Base-by-base conservation (phyloP, 2,113 vertebrate species). In the Opisthocomus hoazin region DNA sequence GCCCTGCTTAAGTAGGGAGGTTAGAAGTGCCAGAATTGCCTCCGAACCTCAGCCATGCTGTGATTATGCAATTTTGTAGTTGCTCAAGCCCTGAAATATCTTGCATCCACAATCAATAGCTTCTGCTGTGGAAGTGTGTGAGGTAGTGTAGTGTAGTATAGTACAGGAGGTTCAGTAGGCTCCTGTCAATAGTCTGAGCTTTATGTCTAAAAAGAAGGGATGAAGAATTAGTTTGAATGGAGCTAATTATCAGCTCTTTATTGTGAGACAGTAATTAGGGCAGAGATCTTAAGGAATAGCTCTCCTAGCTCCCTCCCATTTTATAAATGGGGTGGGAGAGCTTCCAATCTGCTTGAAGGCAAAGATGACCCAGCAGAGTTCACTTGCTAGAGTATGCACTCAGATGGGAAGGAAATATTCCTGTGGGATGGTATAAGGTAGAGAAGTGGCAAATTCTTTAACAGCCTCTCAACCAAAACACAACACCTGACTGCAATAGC, bases 151-250 rank as follows among this genome's bases (percentile, higher is more conserved):
- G 39, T 10, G 3, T 10, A 81, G 11, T 46, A 45, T 12, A 66
- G 22, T 14, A 19, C 1, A 69, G 69, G 11, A 74, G 16, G 29
- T 81, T 63, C 0, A 0, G 37, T 11, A 36, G 20, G 9, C 5
- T 89, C 9, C 39, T 48, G 24, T 53, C 36, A 70, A 20, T 26
- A 87, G 27, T 57, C 34, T 23, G 32, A 84, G 36, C 9, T 84
- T 69, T 39, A 87, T 20, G 32, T 10, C 15, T 70, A 64, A 58
- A 90, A 79, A 41, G 12, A 84, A 57, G 41, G 7, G 4, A 20
- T 56, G 27, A 8, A 66, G 22, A 91, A 15, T 13, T 56, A 41
- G 43, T 60, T 39, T 43, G 48, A 80, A 64, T 37, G 14, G 50
- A 61, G 29, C 11, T 95, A 74, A 75, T 63, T 68, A 70, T 37